Evolutionary conservation across 2,113 vertebrate genomes (phyloP).

Genomic region (Cavia porcellus): DNA sequence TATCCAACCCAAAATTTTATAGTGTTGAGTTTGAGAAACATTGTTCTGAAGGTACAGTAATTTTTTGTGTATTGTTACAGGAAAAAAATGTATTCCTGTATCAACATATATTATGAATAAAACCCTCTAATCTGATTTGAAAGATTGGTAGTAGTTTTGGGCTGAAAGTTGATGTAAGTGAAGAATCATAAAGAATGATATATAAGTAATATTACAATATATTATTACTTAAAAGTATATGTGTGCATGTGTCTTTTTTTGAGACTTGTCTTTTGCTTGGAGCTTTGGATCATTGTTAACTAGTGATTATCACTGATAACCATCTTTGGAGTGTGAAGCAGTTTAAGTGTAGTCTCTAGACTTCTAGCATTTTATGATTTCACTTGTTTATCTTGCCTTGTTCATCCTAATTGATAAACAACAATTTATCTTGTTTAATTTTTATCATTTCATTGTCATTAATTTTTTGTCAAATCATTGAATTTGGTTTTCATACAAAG

Average conservation of each 20-base stretch:
- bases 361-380: background rate
- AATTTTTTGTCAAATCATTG: constrained; percentile 8
- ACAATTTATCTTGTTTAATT: background rate
- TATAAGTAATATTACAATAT: background rate
- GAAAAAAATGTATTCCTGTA: background rate
- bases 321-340: background rate
- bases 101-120: background rate
- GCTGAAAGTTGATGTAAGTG: constrained; percentile 59
- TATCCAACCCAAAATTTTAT: background rate
- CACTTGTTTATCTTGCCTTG: background rate
- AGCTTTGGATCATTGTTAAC: background rate
- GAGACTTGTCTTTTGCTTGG: constrained; percentile 5
- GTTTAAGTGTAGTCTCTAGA: background rate
- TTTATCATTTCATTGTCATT: constrained; percentile 13
- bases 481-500: constrained; percentile 41
- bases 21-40: background rate
- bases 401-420: background rate
- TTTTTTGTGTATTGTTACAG: constrained; percentile 6
- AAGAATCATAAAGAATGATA: constrained; percentile 38
- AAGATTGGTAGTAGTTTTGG: constrained; percentile 16
- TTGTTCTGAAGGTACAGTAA: background rate
- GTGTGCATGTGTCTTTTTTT: background rate
- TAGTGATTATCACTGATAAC: background rate
- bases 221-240: constrained; percentile 13
- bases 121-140: background rate